phyloP scores from a whole-genome alignment of 2,113 vertebrate species.

The Odontesthes bonariensis region DNA sequence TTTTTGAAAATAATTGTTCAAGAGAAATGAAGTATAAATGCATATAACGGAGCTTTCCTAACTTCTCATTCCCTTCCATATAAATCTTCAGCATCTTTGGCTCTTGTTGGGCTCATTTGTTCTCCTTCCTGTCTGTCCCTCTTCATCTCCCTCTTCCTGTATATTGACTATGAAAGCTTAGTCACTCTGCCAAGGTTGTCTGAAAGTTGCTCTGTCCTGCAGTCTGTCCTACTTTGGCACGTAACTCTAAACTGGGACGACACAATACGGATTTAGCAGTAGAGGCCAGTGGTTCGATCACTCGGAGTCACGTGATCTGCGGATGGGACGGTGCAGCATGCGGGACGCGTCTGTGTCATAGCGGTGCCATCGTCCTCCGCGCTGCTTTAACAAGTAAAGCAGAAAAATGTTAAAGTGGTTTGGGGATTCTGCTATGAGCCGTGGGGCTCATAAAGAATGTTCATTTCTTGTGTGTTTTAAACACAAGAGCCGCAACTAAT shows the following conservation, averaged over 20 bases:
- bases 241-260: slow-evolving; percentile 52
- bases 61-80: neutral
- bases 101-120: neutral
- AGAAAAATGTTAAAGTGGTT: too few species aligned
- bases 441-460: too few species aligned
- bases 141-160: neutral
- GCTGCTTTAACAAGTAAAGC: neutral
- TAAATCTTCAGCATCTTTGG: neutral
- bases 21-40: too few species aligned
- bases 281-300: neutral
- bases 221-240: slow-evolving; percentile 55
- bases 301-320: slow-evolving; percentile 6
- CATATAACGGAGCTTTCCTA: too few species aligned
- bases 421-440: too few species aligned
- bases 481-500: too few species aligned
- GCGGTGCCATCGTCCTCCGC: neutral
- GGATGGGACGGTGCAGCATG: neutral
- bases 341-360: neutral
- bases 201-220: slow-evolving; percentile 56
- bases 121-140: slow-evolving; percentile 1
- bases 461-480: neutral
- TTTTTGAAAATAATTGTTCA: too few species aligned
- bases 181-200: slow-evolving; percentile 67
- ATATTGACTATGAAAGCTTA: slow-evolving; percentile 40
- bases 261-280: slow-evolving; percentile 47